Evolutionary conservation across 2,113 vertebrate genomes (phyloP).

Genomic region (Austrofundulus limnaeus): DNA sequence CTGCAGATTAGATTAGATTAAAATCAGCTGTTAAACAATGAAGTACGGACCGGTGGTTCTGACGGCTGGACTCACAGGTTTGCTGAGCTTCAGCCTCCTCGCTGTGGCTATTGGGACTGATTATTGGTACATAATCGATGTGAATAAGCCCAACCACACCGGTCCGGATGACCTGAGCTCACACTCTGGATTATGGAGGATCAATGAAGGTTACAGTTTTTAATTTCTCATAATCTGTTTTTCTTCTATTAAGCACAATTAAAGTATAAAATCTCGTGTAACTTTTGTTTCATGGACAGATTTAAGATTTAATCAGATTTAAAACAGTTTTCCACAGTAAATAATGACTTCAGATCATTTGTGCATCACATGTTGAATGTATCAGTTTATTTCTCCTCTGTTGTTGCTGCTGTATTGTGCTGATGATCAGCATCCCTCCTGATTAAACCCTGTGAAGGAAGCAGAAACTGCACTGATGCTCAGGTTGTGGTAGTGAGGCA

Average conservation of each 20-base stretch:
- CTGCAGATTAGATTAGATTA: background rate
- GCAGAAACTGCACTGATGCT: background rate
- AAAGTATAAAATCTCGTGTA: background rate
- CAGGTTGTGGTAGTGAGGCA: background rate
- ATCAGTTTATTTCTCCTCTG: background rate
- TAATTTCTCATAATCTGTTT: background rate
- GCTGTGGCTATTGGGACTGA: slow-evolving; percentile 79
- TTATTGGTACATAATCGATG: slow-evolving; percentile 84
- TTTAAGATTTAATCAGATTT: background rate
- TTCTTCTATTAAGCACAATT: no score
- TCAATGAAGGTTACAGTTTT: slow-evolving; percentile 69
- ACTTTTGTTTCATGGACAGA: background rate
- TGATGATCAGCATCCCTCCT: background rate
- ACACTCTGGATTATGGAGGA: slow-evolving; percentile 78
- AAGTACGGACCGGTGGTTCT: slow-evolving; percentile 75
- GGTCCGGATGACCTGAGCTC: slow-evolving; percentile 68
- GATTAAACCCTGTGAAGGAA: slow-evolving; percentile 9
- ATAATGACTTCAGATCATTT: background rate
- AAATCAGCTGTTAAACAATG: slow-evolving; percentile 36
- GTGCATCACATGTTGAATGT: no score
- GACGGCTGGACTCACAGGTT: slow-evolving; percentile 71
- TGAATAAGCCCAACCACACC: slow-evolving; percentile 68
- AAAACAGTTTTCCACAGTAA: background rate
- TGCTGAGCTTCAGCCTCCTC: slow-evolving; percentile 80
- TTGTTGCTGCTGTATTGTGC: background rate